Evolutionary conservation across 2,797 vertebrate genomes (phyloP), one percentile per base, ranked within the genome.

Genomic region (Parotocinclus haroldoi): DNA sequence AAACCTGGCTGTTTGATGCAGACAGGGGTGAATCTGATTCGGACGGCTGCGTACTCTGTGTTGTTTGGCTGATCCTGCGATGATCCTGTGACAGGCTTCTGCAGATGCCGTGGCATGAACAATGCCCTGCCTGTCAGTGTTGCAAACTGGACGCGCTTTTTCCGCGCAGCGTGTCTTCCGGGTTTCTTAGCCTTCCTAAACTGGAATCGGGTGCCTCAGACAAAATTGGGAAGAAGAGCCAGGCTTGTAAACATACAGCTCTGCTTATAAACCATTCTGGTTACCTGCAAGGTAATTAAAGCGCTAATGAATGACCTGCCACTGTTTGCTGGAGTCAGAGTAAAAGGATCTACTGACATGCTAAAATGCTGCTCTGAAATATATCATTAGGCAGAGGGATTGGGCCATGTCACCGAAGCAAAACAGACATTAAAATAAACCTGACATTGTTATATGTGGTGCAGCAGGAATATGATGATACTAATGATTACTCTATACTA

Each of bases 271-370:
- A 58, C 49, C 1, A 27, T 54, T 40, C 50, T 50, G 14, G 19
- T 60, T 72, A 52, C 56, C 65, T 58, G 36, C 36, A n/a, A 69
- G 60, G 58, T 71, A 70, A 78, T 74, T 72, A 53, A 62, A 72
- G 66, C 58, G 42, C 17, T 69, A 71, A 71, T 72, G 50, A 72
- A 69, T 46, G 42, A 69, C 40, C 46, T 39, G 54, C 39, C 57
- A 65, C 69, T 66, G 65, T 62, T 63, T 7, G 10, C 27, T 18
- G 40, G 63, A 19, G 60, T 64, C 63, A 13, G 18, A 66, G 52
- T 58, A 49, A 60, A 58, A 37, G 37, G 10, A 36, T 51, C 46
- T 58, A 39, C 52, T 46, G 46, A 52, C 53, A 51, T 14, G 16
- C 42, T 39, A 12, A 57, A 50, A 50, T 10, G 7, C 18, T 48